phyloP scores from a whole-genome alignment of 2,888 invertebrate species.

The Leptopilina syphax region DNA sequence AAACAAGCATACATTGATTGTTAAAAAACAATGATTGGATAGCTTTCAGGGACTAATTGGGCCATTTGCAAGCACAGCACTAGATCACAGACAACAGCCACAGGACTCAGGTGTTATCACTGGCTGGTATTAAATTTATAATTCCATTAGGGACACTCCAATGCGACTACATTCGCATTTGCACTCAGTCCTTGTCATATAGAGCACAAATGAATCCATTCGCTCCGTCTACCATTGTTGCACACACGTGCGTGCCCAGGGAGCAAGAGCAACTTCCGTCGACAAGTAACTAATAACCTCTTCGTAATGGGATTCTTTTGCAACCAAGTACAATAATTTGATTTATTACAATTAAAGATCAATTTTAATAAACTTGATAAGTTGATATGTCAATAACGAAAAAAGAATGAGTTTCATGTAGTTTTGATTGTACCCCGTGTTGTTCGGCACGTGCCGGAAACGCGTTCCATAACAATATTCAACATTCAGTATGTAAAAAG shows the following conservation, averaged over 20 bases:
- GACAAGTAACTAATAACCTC: constrained; percentile 25
- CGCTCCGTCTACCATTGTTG: constrained; percentile 16
- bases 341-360: too few relatives aligned
- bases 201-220: constrained; percentile 51
- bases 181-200: constrained; percentile 52
- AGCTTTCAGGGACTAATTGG: constrained; percentile 40
- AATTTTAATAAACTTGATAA: too few relatives aligned
- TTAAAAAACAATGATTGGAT: constrained; percentile 14
- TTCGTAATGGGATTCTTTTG: not conserved
- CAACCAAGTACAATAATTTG: not conserved
- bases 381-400: too few relatives aligned
- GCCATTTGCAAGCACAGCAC: constrained; percentile 23
- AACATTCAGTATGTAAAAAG: constrained; percentile 51
- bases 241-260: constrained; percentile 42
- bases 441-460: constrained; percentile 55
- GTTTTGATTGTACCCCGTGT: not conserved
- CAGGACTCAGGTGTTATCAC: constrained; percentile 69
- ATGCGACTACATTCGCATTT: constrained; percentile 61
- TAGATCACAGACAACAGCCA: constrained; percentile 28
- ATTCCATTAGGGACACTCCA: constrained; percentile 67
- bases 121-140: constrained; percentile 68
- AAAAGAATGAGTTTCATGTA: not conserved
- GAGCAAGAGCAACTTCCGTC: constrained; percentile 29
- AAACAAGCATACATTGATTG: not conserved
- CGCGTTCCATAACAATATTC: constrained; percentile 51